Evolutionary conservation across 2,113 vertebrate genomes (phyloP).

Genomic region (Otocyon megalotis): DNA sequence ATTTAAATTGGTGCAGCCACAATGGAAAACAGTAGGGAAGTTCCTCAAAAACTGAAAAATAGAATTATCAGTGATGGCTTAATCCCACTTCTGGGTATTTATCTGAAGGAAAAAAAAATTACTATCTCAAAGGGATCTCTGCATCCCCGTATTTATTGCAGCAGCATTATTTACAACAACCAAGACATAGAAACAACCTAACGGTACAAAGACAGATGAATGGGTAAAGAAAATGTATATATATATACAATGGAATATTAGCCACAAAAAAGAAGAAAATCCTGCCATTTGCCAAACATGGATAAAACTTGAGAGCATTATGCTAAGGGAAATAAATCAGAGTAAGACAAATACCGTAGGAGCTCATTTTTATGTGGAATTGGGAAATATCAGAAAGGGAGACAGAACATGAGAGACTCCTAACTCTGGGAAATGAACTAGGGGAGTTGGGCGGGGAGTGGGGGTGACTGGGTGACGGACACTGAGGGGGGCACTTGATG

Average conservation of each 20-base stretch:
- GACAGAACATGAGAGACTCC: too few relatives aligned
- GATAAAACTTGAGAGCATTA: neutral
- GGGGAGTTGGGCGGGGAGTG: too few relatives aligned
- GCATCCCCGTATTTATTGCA: neutral
- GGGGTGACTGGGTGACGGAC: too few relatives aligned
- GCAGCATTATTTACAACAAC: neutral
- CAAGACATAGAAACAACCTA: neutral
- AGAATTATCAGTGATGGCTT: neutral
- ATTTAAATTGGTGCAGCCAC: neutral
- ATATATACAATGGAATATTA: neutral
- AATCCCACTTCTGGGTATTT: neutral
- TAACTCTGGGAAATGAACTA: too few relatives aligned
- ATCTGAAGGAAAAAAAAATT: neutral
- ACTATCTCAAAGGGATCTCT: neutral
- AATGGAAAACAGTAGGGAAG: neutral
- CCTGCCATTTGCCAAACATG: neutral
- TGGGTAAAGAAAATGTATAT: neutral
- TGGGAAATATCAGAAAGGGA: too few relatives aligned
- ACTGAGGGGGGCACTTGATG: too few relatives aligned
- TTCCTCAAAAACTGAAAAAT: neutral
- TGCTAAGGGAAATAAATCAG: neutral
- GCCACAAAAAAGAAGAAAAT: neutral
- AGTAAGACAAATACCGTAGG: neutral
- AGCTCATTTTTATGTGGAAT: neutral
- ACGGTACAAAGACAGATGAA: neutral